Percentiles rank a stretch among this genome's conserved stretches.
Conservation (phyloP, 2,888 invertebrate genomes). For the Amorpha juglandis region DNA sequence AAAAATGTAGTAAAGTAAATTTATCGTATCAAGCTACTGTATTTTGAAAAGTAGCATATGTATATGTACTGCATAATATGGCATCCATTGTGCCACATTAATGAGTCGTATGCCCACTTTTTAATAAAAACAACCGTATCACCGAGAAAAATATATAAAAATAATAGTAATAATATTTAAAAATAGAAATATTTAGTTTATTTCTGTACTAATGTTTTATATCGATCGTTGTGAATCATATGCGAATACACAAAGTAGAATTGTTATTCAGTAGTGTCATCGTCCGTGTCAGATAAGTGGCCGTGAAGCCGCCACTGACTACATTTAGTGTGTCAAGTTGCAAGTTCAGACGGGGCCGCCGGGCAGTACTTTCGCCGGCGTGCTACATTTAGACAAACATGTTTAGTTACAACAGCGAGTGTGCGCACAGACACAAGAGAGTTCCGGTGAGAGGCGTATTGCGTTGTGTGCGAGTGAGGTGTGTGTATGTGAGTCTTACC, state of each 20-base stretch:
- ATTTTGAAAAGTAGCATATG: too few relatives aligned
- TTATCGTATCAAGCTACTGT: too few relatives aligned
- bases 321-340: conserved; percentile 19
- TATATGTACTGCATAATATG: too few relatives aligned
- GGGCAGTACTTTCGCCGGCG: conserved; percentile 21
- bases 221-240: not conserved
- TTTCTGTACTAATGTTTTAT: too few relatives aligned
- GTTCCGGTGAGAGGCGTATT: not conserved
- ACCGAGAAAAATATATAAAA: too few relatives aligned
- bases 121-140: too few relatives aligned
- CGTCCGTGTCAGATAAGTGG: not conserved
- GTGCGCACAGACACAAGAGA: conserved; percentile 4
- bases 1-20: too few relatives aligned
- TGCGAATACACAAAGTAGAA: not conserved
- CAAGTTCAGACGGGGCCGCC: conserved; percentile 11
- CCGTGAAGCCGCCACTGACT: not conserved
- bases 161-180: too few relatives aligned
- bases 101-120: too few relatives aligned
- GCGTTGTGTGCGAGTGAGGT: not conserved
- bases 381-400: conserved; percentile 13
- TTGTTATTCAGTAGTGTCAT: too few relatives aligned
- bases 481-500: conserved; percentile 37
- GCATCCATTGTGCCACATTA: too few relatives aligned
- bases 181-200: too few relatives aligned
- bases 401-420: conserved; percentile 6